Conservation (phyloP, 2,888 invertebrate genomes). For the Eupelmus urozonus region DNA sequence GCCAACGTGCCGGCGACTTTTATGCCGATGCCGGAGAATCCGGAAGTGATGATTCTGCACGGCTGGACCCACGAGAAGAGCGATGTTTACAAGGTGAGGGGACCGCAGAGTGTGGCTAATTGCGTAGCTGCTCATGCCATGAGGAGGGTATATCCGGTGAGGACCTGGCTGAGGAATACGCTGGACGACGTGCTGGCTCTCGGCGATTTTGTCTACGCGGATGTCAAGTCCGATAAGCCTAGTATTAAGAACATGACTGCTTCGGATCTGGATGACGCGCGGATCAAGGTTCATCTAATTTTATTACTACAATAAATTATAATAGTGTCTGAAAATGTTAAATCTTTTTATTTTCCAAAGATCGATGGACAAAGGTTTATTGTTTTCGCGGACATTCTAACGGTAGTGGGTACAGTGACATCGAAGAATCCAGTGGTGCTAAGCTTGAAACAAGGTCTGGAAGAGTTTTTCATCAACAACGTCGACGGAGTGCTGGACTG, state of each 20-base stretch:
- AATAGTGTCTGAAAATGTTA: neutral
- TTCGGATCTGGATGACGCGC: slow-evolving; percentile 66
- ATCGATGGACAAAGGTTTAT: slow-evolving; percentile 65
- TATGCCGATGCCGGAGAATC: slow-evolving; percentile 45
- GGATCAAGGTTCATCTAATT: slow-evolving; percentile 51
- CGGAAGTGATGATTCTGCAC: slow-evolving; percentile 67
- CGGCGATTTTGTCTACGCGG: slow-evolving; percentile 66
- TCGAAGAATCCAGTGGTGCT: slow-evolving; percentile 68
- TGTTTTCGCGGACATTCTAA: slow-evolving; percentile 70
- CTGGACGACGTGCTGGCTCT: slow-evolving; percentile 69
- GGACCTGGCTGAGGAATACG: slow-evolving; percentile 69
- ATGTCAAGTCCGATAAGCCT: slow-evolving; percentile 66
- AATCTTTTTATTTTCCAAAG: slow-evolving; percentile 26
- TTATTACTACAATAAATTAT: too few relatives aligned
- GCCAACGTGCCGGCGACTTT: slow-evolving; percentile 71
- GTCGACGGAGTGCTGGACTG: slow-evolving; percentile 70
- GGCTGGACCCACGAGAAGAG: slow-evolving; percentile 70
- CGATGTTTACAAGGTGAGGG: slow-evolving; percentile 69
- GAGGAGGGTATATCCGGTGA: slow-evolving; percentile 68
- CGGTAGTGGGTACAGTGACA: slow-evolving; percentile 69
- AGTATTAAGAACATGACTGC: slow-evolving; percentile 67
- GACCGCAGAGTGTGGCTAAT: slow-evolving; percentile 69
- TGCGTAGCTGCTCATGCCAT: slow-evolving; percentile 69
- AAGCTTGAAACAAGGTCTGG: slow-evolving; percentile 67
- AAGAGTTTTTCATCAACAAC: slow-evolving; percentile 71